These are phyloP conservation scores for Dipodomys stephensi DNA, from an alignment of 2,113 vertebrate species.

Conservation along the genomic window DNA sequence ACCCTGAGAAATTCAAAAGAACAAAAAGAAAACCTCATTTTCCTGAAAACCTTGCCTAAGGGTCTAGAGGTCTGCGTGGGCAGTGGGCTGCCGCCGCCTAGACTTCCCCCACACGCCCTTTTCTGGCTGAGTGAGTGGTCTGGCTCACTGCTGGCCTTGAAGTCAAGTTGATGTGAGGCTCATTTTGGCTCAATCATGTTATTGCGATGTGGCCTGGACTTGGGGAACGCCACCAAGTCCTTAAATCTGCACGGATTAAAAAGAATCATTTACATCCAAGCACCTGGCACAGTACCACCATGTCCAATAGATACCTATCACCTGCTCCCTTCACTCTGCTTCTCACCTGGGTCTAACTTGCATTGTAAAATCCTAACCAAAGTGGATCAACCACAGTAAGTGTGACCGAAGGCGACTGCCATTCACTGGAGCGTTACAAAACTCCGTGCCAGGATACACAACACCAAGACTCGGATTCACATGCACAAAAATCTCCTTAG, in stretches of 20 bases:
- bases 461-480: constrained; percentile 12
- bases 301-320: background rate
- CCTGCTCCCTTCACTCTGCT: background rate
- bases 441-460: background rate
- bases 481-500: constrained; percentile 10
- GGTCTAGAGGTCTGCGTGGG: background rate
- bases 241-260: background rate
- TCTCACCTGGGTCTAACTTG: background rate
- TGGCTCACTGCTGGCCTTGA: background rate
- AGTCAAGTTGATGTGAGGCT: background rate
- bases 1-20: background rate
- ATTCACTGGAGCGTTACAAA: background rate
- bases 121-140: too few species aligned
- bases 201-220: background rate
- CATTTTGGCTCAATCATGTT: background rate
- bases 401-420: background rate
- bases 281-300: too few species aligned
- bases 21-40: constrained; percentile 13
- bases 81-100: background rate
- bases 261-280: background rate
- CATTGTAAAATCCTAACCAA: background rate
- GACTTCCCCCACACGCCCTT: background rate
- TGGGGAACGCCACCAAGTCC: background rate
- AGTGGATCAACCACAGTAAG: background rate
- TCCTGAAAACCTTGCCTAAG: background rate